Conservation (phyloP, 2,888 invertebrate species). For the Tanypteryx hageni region DNA sequence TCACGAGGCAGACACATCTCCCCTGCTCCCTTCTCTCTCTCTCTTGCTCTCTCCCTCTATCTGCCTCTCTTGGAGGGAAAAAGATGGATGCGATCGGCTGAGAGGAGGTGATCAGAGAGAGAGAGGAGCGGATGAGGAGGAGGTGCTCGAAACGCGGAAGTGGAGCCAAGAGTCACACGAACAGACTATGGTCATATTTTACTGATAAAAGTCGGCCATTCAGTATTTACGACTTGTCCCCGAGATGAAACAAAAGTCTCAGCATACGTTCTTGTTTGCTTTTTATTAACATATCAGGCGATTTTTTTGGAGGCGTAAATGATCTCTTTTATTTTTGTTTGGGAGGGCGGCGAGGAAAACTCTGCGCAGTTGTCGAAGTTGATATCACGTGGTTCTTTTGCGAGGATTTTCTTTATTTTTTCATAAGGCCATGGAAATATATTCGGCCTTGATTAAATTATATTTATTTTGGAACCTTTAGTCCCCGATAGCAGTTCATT, state of each 20-base stretch:
- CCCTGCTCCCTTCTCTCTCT: background rate
- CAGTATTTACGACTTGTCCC: background rate
- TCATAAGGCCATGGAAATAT: too few relatives aligned
- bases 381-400: too few relatives aligned
- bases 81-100: slow-evolving; percentile 7
- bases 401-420: too few relatives aligned
- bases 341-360: too few relatives aligned
- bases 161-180: background rate
- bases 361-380: too few relatives aligned
- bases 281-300: too few relatives aligned
- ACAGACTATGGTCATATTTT: slow-evolving; percentile 12
- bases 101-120: background rate
- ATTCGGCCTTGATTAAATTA: too few relatives aligned
- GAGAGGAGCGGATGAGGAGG: background rate
- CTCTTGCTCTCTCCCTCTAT: background rate
- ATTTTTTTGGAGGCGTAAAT: too few relatives aligned
- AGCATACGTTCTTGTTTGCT: background rate
- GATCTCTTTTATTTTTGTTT: too few relatives aligned
- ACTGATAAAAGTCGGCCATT: background rate
- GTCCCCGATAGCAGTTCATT: too few relatives aligned
- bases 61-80: background rate
- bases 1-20: background rate
- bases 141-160: background rate
- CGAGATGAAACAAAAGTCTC: background rate
- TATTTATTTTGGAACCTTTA: too few relatives aligned